phyloP scores from a whole-genome alignment of 2,113 vertebrate species.

The Typhlomys cinereus region DNA sequence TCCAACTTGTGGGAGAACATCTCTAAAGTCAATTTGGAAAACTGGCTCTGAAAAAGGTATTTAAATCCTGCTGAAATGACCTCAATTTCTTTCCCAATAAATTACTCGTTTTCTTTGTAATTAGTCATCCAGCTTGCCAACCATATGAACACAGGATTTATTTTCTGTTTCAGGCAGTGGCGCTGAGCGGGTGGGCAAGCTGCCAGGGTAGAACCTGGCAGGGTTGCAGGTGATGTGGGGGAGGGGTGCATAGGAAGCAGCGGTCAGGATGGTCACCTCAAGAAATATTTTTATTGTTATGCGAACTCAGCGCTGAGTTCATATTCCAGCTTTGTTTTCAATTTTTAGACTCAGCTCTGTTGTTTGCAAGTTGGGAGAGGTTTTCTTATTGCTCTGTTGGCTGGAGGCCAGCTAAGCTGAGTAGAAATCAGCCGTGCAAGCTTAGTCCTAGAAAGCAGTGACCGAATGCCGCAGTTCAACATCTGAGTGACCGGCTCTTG shows the following conservation, averaged over 20 bases:
- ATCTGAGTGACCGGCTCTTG: background rate
- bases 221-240: conserved; percentile 43
- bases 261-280: background rate
- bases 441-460: conserved; percentile 34
- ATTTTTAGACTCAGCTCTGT: background rate
- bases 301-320: background rate
- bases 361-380: background rate
- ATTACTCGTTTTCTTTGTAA: conserved; percentile 64
- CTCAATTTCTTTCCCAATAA: conserved; percentile 70
- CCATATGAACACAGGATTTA: conserved; percentile 59
- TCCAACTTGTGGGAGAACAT: conserved; percentile 9
- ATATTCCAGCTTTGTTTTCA: conserved; percentile 1
- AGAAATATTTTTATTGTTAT: background rate
- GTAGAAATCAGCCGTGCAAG: background rate
- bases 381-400: conserved; percentile 3
- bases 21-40: conserved; percentile 62
- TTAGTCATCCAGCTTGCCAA: conserved; percentile 63
- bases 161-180: conserved; percentile 63
- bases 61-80: conserved; percentile 66
- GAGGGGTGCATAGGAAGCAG: background rate
- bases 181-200: conserved; percentile 43
- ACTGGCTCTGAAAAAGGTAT: conserved; percentile 40
- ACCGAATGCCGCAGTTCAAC: background rate
- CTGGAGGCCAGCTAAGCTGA: background rate
- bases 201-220: conserved; percentile 52